Conservation (phyloP, 2,797 vertebrate species). For the Nasua narica region DNA sequence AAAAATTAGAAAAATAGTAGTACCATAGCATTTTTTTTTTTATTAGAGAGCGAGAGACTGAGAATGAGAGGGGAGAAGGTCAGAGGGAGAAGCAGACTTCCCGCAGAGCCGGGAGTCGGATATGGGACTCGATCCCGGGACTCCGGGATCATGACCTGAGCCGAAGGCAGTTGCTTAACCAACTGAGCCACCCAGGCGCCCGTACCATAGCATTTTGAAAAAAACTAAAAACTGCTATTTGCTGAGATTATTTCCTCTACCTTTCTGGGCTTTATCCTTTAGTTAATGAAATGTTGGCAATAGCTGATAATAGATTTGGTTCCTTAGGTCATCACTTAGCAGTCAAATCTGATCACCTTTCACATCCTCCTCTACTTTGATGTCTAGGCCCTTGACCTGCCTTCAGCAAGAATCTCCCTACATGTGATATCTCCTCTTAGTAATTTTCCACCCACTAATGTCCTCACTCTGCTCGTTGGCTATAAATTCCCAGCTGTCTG, state of each 20-base stretch:
- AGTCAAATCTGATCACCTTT: not conserved
- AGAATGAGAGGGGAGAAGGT: too few species aligned
- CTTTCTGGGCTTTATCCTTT: not conserved
- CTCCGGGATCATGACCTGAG: too few species aligned
- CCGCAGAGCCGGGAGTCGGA: too few species aligned
- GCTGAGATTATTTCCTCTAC: not conserved
- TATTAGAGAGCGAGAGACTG: too few species aligned
- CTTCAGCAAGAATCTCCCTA: not conserved
- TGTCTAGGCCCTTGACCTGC: not conserved
- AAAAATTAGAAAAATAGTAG: not conserved
- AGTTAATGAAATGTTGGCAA: not conserved
- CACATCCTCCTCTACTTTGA: not conserved
- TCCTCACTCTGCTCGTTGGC: not conserved
- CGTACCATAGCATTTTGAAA: not conserved
- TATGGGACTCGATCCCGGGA: too few species aligned
- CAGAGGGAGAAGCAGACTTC: too few species aligned
- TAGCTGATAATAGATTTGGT: not conserved
- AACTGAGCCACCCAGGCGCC: too few species aligned
- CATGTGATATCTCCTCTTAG: not conserved
- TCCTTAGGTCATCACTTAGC: not conserved
- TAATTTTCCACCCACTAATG: not conserved
- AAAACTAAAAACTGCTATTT: not conserved
- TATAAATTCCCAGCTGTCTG: not conserved
- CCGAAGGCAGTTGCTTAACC: too few species aligned
- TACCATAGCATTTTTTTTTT: constrained; percentile 13